Conservation (phyloP, 2,113 vertebrate species). For the Mastomys coucha region DNA sequence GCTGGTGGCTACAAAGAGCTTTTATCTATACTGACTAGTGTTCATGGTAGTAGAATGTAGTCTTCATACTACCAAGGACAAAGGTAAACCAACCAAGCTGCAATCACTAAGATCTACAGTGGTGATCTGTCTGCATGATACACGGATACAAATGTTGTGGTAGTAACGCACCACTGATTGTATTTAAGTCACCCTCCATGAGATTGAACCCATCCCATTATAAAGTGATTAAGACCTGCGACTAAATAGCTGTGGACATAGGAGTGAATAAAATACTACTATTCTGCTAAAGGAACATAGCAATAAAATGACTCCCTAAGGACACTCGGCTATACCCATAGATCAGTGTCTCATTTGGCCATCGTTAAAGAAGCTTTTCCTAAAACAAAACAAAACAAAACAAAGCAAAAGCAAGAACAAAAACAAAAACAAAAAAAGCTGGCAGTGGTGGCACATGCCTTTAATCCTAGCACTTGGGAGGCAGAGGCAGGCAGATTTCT, state of each 20-base stretch:
- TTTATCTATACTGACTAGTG: background rate
- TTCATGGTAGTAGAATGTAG: background rate
- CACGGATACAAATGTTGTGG: background rate
- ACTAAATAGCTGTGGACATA: background rate
- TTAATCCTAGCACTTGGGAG: no score
- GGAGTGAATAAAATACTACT: background rate
- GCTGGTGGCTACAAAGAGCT: background rate
- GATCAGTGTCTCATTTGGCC: background rate
- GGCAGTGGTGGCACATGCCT: no score
- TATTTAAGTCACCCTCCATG: background rate
- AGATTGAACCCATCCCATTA: background rate
- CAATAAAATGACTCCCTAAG: background rate
- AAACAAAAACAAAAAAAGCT: no score
- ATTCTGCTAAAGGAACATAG: background rate
- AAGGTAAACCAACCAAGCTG: background rate
- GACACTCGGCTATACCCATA: background rate
- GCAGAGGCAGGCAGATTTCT: no score
- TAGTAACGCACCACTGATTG: background rate
- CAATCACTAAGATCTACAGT: background rate
- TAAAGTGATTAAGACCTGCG: background rate
- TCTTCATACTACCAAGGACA: background rate
- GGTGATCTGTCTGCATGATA: background rate
- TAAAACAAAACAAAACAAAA: background rate
- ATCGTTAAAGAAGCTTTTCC: background rate
- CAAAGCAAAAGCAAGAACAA: no score